Evolutionary conservation across 2,797 vertebrate genomes (phyloP).

Genomic region (Taeniopygia guttata): DNA sequence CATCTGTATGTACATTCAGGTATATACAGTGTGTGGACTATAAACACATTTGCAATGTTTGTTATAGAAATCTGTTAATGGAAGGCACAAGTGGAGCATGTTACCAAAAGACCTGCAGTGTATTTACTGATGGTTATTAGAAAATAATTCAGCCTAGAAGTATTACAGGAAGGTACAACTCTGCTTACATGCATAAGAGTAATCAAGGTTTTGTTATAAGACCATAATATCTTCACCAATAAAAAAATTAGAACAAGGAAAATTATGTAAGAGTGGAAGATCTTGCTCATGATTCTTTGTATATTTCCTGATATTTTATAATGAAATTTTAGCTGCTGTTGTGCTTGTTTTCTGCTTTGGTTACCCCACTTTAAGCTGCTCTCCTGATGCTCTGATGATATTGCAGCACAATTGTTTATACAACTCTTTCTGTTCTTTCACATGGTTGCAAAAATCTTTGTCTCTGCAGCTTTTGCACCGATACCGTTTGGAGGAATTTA

Average conservation of each 20-base stretch:
- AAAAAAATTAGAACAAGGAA: not conserved
- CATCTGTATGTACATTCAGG: not conserved
- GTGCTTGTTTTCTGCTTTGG: not conserved
- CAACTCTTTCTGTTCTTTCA: not conserved
- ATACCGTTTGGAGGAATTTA: constrained; percentile 98
- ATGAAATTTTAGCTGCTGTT: not conserved
- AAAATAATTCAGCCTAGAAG: not conserved
- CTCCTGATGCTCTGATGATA: not conserved
- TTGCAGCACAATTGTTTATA: not conserved
- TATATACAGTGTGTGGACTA: not conserved
- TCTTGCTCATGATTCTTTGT: not conserved
- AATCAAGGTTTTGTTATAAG: not conserved
- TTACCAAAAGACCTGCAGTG: not conserved
- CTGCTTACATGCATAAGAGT: not conserved
- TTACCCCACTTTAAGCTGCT: not conserved
- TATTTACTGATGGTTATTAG: not conserved
- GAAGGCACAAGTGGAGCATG: not conserved
- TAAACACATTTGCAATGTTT: not conserved
- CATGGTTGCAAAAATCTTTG: not conserved
- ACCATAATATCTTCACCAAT: not conserved
- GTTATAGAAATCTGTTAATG: not conserved
- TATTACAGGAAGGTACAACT: not conserved
- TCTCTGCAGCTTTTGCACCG: constrained; percentile 89
- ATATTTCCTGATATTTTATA: not conserved
- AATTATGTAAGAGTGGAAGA: not conserved